Evolutionary conservation across 2,888 invertebrate genomes (phyloP).

Genomic region (Macaria notata): DNA sequence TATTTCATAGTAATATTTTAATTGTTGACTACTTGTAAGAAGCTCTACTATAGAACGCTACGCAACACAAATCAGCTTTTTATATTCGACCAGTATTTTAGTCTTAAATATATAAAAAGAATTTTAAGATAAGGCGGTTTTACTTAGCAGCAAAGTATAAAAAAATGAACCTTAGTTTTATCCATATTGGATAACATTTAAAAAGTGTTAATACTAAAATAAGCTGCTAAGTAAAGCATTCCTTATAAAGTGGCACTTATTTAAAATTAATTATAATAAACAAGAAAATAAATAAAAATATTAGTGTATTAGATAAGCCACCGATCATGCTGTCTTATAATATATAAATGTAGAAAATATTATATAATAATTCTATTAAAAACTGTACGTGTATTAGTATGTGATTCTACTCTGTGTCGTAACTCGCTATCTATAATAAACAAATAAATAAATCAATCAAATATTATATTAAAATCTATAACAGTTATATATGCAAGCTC

Average conservation of each 20-base stretch:
- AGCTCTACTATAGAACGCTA: constrained; percentile 56
- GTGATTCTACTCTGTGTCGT: constrained; percentile 45
- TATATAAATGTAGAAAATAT: constrained; percentile 33
- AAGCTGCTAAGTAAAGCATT: constrained; percentile 20
- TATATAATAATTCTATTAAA: constrained; percentile 35
- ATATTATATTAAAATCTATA: constrained; percentile 32
- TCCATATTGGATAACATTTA: neutral
- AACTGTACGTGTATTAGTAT: constrained; percentile 46
- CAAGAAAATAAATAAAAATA: constrained; percentile 33
- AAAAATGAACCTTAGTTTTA: too few species aligned
- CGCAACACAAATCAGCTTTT: constrained; percentile 48
- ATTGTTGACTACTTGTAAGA: constrained; percentile 81
- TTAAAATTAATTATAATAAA: constrained; percentile 9
- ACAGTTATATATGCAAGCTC: constrained; percentile 41
- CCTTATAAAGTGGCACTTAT: constrained; percentile 19
- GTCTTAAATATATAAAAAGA: constrained; percentile 23
- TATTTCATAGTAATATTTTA: constrained; percentile 68
- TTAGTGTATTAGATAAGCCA: constrained; percentile 35
- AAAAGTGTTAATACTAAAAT: neutral
- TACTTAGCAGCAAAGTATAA: constrained; percentile 7
- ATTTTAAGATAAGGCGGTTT: constrained; percentile 25
- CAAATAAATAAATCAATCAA: constrained; percentile 27
- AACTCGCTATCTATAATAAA: constrained; percentile 27
- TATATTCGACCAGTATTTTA: constrained; percentile 58
- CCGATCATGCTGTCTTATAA: constrained; percentile 45